A percentile compares a stretch with the other conserved stretches of the same genome.
These are phyloP conservation scores for Brachionus rubens DNA, from an alignment of 1,140 invertebrate genomes.

Conservation along the genomic window DNA sequence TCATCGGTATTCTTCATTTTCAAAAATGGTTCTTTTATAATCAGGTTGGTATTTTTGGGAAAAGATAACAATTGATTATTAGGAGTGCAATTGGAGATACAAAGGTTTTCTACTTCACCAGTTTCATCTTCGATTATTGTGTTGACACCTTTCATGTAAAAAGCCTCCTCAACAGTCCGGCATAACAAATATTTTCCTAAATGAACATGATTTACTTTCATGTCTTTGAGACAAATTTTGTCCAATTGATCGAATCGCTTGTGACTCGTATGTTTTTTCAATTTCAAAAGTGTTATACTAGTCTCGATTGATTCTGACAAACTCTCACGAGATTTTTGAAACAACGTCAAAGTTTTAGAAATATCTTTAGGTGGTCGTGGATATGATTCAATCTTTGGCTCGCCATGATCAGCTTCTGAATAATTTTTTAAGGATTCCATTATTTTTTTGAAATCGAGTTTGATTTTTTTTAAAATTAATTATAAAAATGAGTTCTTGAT, in stretches of 20 bases:
- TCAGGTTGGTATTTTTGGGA: neutral
- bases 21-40: slow-evolving; percentile 27
- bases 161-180: neutral
- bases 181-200: slow-evolving; percentile 8
- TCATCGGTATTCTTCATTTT: neutral
- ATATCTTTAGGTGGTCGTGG: no score
- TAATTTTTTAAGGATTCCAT: no score
- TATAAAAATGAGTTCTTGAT: no score
- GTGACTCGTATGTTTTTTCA: neutral
- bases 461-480: no score
- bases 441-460: no score
- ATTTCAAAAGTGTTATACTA: no score
- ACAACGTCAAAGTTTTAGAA: neutral
- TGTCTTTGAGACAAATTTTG: neutral
- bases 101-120: neutral
- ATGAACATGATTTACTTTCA: neutral
- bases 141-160: neutral
- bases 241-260: neutral
- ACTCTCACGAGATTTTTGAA: neutral
- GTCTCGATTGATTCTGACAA: no score
- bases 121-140: slow-evolving; percentile 4
- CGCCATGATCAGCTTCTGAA: no score
- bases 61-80: neutral
- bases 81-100: no score
- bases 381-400: no score